phyloP scores from a whole-genome alignment of 2,888 invertebrate species.

The Achlya flavicornis region DNA sequence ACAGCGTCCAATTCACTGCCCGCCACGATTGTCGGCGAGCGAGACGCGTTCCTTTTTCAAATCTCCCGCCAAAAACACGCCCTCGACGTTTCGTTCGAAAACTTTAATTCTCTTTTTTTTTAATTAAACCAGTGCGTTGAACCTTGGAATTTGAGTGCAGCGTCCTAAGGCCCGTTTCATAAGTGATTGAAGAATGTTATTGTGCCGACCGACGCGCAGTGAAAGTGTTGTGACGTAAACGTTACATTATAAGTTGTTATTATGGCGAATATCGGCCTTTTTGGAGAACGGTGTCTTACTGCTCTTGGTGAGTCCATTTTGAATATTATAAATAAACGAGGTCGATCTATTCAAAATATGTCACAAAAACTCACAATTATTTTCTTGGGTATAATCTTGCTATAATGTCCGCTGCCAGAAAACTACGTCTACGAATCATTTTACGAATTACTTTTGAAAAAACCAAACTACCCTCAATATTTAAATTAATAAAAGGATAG shows the following conservation, averaged over 20 bases:
- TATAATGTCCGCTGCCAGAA: too few relatives aligned
- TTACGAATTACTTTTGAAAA: background rate
- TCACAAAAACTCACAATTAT: too few relatives aligned
- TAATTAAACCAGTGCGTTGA: slow-evolving; percentile 60
- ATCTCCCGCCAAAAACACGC: slow-evolving; percentile 62
- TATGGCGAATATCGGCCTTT: slow-evolving; percentile 73
- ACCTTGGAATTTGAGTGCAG: slow-evolving; percentile 60
- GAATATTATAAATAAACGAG: too few relatives aligned
- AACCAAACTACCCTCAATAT: too few relatives aligned
- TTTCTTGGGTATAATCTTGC: too few relatives aligned
- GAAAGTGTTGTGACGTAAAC: slow-evolving; percentile 81
- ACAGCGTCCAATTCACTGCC: slow-evolving; percentile 66
- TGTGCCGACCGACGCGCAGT: slow-evolving; percentile 59
- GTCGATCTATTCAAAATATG: too few relatives aligned
- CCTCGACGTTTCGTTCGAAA: slow-evolving; percentile 36
- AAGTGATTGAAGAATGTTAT: slow-evolving; percentile 71
- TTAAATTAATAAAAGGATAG: too few relatives aligned
- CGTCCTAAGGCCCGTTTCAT: slow-evolving; percentile 62
- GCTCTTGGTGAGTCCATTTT: slow-evolving; percentile 66
- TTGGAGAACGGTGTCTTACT: slow-evolving; percentile 71
- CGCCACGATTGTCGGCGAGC: slow-evolving; percentile 71
- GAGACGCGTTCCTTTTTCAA: slow-evolving; percentile 62
- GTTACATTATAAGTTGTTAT: slow-evolving; percentile 70
- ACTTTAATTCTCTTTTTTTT: slow-evolving; percentile 36
- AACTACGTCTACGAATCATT: too few relatives aligned